These are phyloP conservation scores for Noctuana brunneofusca DNA, from an alignment of 2,888 invertebrate genomes.

Conservation along the genomic window DNA sequence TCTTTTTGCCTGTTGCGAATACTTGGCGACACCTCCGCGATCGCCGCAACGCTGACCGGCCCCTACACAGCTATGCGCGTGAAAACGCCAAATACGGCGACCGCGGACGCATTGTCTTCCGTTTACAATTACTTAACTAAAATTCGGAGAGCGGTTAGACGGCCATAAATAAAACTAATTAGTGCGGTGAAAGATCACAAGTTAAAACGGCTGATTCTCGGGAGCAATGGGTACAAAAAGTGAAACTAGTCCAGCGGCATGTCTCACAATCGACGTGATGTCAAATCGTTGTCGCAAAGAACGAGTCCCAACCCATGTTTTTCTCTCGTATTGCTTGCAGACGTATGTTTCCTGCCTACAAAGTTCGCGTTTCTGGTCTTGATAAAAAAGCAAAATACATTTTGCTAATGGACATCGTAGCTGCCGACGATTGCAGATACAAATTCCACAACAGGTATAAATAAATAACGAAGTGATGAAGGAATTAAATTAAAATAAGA, in stretches of 20 bases:
- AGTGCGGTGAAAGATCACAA: conserved; percentile 74
- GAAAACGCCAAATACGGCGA: conserved; percentile 45
- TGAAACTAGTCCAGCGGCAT: conserved; percentile 70
- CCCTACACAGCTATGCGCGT: conserved; percentile 39
- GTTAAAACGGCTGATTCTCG: conserved; percentile 66
- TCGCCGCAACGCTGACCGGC: conserved; percentile 49
- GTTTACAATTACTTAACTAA: conserved; percentile 34
- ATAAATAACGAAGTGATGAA: conserved; percentile 56
- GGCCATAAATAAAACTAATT: conserved; percentile 50
- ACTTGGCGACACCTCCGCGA: conserved; percentile 64
- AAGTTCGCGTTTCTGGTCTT: conserved; percentile 97
- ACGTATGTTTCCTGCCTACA: conserved; percentile 99
- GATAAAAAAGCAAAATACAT: conserved; percentile 99
- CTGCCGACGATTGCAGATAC: conserved; percentile 97
- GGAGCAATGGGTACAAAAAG: conserved; percentile 64
- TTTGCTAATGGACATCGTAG: conserved; percentile 98
- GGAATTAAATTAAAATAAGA: conserved; percentile 81
- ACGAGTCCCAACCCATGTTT: conserved; percentile 78
- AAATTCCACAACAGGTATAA: conserved; percentile 96
- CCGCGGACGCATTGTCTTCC: conserved; percentile 38
- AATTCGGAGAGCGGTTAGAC: conserved; percentile 26
- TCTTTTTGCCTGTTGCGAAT: conserved; percentile 62
- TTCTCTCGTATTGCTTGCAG: conserved; percentile 87
- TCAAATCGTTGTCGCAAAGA: conserved; percentile 79
- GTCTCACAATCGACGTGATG: conserved; percentile 79